Base-by-base conservation (phyloP, 1,140 invertebrate genomes). In the Ips typographus region DNA sequence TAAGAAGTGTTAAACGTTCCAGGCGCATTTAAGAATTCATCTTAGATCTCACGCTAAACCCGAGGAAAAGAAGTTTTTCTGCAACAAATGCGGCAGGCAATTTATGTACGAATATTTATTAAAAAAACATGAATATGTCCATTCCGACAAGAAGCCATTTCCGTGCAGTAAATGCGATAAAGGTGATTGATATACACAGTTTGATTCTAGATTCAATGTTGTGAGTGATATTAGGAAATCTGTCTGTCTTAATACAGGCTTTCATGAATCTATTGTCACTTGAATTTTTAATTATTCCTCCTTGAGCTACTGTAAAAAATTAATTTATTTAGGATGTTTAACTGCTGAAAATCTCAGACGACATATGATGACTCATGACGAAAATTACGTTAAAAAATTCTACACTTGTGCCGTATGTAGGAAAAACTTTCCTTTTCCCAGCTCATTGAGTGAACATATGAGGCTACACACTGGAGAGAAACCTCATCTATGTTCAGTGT, bases 401-500 rank as follows among this genome's bases (percentile, higher is more conserved):
- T 65, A 78, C 60, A 61, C 65, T 6, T 84, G 83, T 75, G 83
- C 84, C 53, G 80, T 87, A 6, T 91, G 90, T 61, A 61, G 68
- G 40, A 80, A 80, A 69, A 74, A 74, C 39, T 80, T 80, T 70
- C 72, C 74, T 2, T 78, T 79, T 74, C 74, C 76, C 8, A 77
- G 78, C 64, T 77, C 76, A 56, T 65, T 81, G 7, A 71, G 74
- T 2, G 78, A 79, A 66, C 80, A 81, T 62, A 76, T 78, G 67
- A 75, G 77, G 56, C 73, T 76, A n/a, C 79, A 80, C 70, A 80
- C 78, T 0, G 78, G 77, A 1, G 76, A 81, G 65, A 76, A 77
- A 60, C 78, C 78, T 1, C 75, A 74, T 69, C 47, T 76, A 5
- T 81, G 79, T 72, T 72, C 75, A 1, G 62, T 74, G 43, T 81